phyloP scores from a whole-genome alignment of 2,797 vertebrate species.

The Oryzias dopingdopingensis region DNA sequence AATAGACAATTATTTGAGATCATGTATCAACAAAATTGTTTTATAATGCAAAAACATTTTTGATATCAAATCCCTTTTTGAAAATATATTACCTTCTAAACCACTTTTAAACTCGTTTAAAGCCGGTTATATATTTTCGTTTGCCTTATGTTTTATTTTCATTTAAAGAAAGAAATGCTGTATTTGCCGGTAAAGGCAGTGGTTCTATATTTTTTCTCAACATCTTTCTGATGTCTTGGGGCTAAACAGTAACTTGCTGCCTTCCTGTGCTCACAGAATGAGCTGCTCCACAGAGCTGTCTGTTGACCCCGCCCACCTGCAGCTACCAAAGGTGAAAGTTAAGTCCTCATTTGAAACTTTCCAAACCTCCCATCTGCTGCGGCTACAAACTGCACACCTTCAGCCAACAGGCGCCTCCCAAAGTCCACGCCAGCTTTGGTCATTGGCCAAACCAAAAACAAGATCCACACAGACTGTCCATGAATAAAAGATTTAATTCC shows the following conservation, averaged over 20 bases:
- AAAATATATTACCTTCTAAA: too few relatives aligned
- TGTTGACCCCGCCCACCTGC: conserved; percentile 59
- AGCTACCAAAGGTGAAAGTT: conserved; percentile 45
- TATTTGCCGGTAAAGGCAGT: conserved; percentile 10
- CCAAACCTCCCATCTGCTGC: conserved; percentile 62
- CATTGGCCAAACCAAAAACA: conserved; percentile 28
- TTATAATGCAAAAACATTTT: too few relatives aligned
- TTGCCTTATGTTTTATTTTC: too few relatives aligned
- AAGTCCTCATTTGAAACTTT: conserved; percentile 54
- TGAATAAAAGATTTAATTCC: conserved; percentile 56
- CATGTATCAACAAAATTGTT: too few relatives aligned
- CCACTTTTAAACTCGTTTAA: too few relatives aligned
- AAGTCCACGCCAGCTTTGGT: conserved; percentile 21
- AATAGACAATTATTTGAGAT: too few relatives aligned
- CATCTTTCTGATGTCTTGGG: conserved; percentile 58
- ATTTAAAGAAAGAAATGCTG: conserved; percentile 13
- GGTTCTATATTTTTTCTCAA: conserved; percentile 43
- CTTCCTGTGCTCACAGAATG: conserved; percentile 43
- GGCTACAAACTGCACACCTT: conserved; percentile 34
- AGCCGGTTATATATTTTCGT: too few relatives aligned
- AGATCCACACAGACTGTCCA: conserved; percentile 13
- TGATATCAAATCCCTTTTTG: too few relatives aligned
- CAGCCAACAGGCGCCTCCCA: conserved; percentile 8
- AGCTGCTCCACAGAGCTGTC: conserved; percentile 47
- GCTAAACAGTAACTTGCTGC: conserved; percentile 59